Evolutionary conservation across 2,888 invertebrate genomes (phyloP), one percentile per base, ranked within the genome.

Genomic region (Adela reaumurella): DNA sequence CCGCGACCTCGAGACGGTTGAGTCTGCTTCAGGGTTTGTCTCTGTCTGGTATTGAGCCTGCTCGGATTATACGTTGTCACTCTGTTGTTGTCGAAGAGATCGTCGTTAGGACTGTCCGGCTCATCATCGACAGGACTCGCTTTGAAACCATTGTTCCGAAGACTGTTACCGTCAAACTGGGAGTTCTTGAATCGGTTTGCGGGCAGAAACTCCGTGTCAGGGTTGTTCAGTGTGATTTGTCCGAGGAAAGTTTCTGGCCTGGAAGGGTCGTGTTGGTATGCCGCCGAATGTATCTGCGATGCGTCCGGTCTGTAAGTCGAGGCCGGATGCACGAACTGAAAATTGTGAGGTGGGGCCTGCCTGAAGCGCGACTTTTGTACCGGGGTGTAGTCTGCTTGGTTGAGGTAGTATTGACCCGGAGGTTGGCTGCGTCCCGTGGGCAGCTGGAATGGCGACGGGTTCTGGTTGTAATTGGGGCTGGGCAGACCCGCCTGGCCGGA

Each of bases 211-310:
- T 78, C 74, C 51, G 79, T 74, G 58, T 81, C 83, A 16, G 83
- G 83, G 62, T 82, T 83, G 58, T 84, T 82, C 50, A 84, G 68
- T 17, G 84, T 84, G 45, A 84, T 83, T 69, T 85, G 82, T 8
- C 84, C 84, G 50, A 85, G 64, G 62, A 84, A 84, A 42, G 83
- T 82, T 70, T 84, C 84, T 19, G 82, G 81, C 60, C 83, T 82
- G 2, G 83, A 81, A 14, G 83, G 83, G 58, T 83, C 78, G 59
- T 81, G 80, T 59, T 80, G 82, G 58, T 82, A 82, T 3, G 77
- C 79, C 46, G 74, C 69, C n/a, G 78, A 76, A 59, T 82, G 83
- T 55, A 83, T 81, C 57, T 81, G 74, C 52, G 82, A 71, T 1
- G 71, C 65, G 54, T 83, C 83, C 42, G 84, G 85, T 58, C 77